Evolutionary conservation across 2,113 vertebrate species (phyloP).

Genomic region (Calidris pygmaea): DNA sequence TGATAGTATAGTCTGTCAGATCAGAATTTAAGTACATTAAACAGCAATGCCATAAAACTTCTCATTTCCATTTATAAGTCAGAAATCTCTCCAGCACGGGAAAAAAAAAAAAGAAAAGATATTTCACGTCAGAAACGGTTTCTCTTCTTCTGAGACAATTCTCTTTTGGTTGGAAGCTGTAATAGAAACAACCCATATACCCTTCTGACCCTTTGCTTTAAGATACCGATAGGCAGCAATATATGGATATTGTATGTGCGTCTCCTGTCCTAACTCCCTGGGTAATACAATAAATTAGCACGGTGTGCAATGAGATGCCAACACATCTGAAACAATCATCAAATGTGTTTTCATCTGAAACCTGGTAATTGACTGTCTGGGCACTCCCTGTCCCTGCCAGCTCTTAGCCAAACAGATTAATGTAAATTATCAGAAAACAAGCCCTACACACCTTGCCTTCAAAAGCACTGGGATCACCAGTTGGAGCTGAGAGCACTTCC

Average conservation of each 20-base stretch:
- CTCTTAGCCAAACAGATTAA: neutral
- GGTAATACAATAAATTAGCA: neutral
- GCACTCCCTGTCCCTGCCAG: neutral
- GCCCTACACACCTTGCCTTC: too few relatives aligned
- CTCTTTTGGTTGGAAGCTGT: neutral
- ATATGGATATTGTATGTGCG: rapidly evolving
- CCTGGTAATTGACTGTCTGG: neutral
- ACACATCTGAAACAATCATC: neutral
- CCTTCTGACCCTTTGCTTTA: neutral
- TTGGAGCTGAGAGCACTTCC: neutral
- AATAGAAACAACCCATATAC: neutral
- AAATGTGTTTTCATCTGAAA: neutral
- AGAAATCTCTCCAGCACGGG: neutral
- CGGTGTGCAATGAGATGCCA: rapidly evolving
- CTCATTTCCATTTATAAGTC: constrained; percentile 21
- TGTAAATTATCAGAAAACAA: neutral
- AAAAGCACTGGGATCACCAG: neutral
- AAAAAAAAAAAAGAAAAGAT: too few relatives aligned
- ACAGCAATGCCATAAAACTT: constrained; percentile 34
- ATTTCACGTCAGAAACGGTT: neutral
- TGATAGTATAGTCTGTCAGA: neutral
- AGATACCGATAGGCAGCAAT: neutral
- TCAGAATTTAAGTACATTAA: constrained; percentile 32
- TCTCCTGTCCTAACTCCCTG: neutral
- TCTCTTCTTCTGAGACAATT: neutral